Percentiles rank a stretch among this genome's conserved stretches.
phyloP scores from a whole-genome alignment of 2,888 invertebrate species.

The Chrysotoxum bicinctum region DNA sequence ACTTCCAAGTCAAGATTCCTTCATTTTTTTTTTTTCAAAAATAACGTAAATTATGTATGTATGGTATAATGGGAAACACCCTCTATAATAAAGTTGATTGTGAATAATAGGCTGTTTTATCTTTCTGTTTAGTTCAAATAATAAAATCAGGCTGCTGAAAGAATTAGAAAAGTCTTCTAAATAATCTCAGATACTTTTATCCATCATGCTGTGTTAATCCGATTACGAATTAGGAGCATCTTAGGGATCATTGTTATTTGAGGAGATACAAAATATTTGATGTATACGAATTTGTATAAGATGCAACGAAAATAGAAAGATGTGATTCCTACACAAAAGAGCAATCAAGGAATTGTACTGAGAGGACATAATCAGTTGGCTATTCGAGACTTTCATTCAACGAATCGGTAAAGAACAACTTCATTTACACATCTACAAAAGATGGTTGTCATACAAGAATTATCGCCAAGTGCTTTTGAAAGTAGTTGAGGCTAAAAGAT shows the following conservation, averaged over 20 bases:
- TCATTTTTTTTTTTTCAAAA: too few relatives aligned
- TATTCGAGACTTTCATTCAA: too few relatives aligned
- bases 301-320: not conserved
- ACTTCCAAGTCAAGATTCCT: too few relatives aligned
- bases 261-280: not conserved
- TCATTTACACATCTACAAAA: too few relatives aligned
- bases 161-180: constrained; percentile 22
- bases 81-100: not conserved
- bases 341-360: not conserved
- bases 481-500: too few relatives aligned
- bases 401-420: too few relatives aligned
- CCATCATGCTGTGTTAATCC: constrained; percentile 47
- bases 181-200: constrained; percentile 28
- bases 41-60: too few relatives aligned
- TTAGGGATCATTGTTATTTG: constrained; percentile 30
- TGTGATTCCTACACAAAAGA: not conserved
- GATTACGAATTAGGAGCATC: constrained; percentile 47
- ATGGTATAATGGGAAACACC: not conserved
- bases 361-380: not conserved
- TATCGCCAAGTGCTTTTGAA: too few relatives aligned
- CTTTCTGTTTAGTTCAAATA: not conserved
- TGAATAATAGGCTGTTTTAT: not conserved
- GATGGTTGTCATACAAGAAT: too few relatives aligned
- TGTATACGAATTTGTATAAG: not conserved
- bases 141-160: constrained; percentile 14